Base-by-base conservation (phyloP, 2,888 invertebrate species). In the Melinopterus prodromus region DNA sequence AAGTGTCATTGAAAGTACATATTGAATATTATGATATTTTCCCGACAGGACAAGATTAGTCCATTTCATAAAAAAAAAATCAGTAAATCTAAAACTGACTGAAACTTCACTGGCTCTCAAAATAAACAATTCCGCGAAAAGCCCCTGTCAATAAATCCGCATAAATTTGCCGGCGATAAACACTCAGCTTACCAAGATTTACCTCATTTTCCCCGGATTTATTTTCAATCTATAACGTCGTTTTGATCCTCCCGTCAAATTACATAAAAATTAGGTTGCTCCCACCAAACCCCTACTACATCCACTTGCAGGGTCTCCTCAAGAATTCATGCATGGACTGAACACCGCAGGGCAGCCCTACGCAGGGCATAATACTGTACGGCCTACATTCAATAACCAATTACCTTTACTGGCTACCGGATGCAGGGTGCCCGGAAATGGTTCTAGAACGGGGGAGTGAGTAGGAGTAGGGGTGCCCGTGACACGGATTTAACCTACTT, bases 341-440 rank as follows among this genome's bases (percentile, higher is more conserved):
- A 74, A 74, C 36, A 74, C n/a, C n/a, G 26, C 3, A 35, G 74
- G 74, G 35, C 9, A 36, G 37, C 35, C 26, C 74, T 14, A 35
- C 74, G n/a, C 36, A n/a, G 36, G 7, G 35, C 16, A 15, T 37
- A 6, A 71, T 53, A 53, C 53, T 53, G 53, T 53, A 82, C 83
- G 85, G 83, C 85, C 85, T 84, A 86, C 84, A 85, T 86, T 85
- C 85, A 85, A 86, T 86, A 85, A 85, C 85, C 86, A 86, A 86
- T 86, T 86, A 85, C 84, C 82, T 83, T 74, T 15, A 74, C 35
- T 36, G 74, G 36, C 35, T 36, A 74, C 74, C n/a, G 74, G 37
- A 74, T 74, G 15, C 36, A 72, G 77, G 70, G 14, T 16, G 70
- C 77, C 80, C 79, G 80, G 80, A 80, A 79, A 80, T 77, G 77